Conservation (phyloP, 2,888 invertebrate genomes). For the Cetonia aurata region DNA sequence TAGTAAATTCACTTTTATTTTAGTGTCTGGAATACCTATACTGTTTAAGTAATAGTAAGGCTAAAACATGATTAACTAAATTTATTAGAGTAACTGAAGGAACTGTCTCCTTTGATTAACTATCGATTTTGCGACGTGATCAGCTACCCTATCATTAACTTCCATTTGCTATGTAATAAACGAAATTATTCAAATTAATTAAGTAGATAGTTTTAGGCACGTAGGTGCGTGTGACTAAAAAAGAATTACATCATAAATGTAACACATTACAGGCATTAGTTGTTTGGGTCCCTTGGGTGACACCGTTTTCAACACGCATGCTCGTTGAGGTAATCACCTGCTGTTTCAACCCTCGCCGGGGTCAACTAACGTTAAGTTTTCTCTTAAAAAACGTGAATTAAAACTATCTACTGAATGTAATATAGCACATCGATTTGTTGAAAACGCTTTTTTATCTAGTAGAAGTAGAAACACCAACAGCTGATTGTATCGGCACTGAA, state of each 20-base stretch:
- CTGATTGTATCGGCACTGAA: conserved; percentile 1
- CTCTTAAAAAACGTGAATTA: background rate
- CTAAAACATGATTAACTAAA: too few species aligned
- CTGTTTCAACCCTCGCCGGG: conserved; percentile 39
- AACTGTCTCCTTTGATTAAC: too few species aligned
- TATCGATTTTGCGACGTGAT: too few species aligned
- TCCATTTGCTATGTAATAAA: too few species aligned
- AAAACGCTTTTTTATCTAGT: background rate
- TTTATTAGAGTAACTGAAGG: too few species aligned
- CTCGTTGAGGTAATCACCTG: conserved; percentile 24
- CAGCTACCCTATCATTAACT: too few species aligned
- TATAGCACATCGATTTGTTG: background rate
- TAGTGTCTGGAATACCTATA: too few species aligned
- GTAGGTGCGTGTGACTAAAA: conserved; percentile 3
- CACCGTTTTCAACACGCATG: conserved; percentile 27
- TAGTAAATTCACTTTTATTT: too few species aligned
- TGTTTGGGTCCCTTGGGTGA: conserved; percentile 23
- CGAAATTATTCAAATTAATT: too few species aligned
- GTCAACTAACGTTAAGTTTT: conserved; percentile 23
- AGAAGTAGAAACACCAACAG: background rate
- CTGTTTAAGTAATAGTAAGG: too few species aligned
- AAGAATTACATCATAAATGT: conserved; percentile 6
- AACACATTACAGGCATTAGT: conserved; percentile 7
- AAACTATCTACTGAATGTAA: background rate
- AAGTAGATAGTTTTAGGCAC: background rate